Base-by-base conservation (phyloP, 1,140 invertebrate species). In the Bombus waltoni region DNA sequence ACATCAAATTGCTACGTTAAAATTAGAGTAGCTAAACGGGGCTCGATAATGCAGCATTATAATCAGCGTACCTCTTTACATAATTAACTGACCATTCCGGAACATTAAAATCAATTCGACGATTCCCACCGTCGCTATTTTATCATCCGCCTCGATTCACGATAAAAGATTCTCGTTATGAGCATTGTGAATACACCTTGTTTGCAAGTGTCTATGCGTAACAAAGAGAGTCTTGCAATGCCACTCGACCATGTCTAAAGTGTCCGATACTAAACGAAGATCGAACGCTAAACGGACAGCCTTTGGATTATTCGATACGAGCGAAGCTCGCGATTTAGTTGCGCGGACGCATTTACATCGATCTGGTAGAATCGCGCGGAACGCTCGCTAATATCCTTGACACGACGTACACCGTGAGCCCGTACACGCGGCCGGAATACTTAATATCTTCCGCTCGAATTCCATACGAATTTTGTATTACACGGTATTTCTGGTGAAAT, bases 401-500 rank as follows among this genome's bases (percentile, higher is more conserved):
- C 84, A 81, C 71, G 40, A 6, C n/a, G 79, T 68, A 38, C 44
- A 47, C 57, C 53, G 59, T 38, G 62, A 89, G 38, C 40, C 53
- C 28, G 68, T n/a, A 18, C 76, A 77, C 78, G 77, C 44, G 57
- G 42, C 70, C 35, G 62, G 71, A 89, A 89, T 88, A 89, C 88
- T 85, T 86, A 89, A 86, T 79, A 86, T 47, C 57, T 62, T 68
- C 57, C 78, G 57, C 66, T 44, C 66, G 85, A 83, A 83, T 87
- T 78, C 80, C 72, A n/a, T 68, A 47, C 73, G 87, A 81, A 89
- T 89, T 89, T 89, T 87, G 83, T 79, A 86, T 89, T 88, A 89
- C 71, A 77, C 59, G 77, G 57, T 80, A 73, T 80, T 86, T 75
- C 83, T 66, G 68, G 71, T 86, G 84, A 89, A 89, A 87, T 89